These are phyloP conservation scores for Sphinx pinastri DNA, from an alignment of 2,888 invertebrate genomes.

Conservation along the genomic window DNA sequence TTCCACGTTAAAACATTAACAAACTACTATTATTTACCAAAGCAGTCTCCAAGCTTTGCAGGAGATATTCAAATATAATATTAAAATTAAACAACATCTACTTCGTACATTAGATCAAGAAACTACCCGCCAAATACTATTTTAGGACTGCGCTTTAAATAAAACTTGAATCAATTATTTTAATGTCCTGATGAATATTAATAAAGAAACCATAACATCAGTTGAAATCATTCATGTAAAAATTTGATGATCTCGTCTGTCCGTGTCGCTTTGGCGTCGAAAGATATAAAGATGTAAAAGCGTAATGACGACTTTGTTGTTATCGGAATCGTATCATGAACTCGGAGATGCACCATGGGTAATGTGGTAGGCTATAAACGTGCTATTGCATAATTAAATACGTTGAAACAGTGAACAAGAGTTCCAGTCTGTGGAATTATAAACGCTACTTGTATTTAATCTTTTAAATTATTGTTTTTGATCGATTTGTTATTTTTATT, in stretches of 20 bases:
- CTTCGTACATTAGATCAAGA: not conserved
- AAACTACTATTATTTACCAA: too few relatives aligned
- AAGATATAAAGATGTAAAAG: not conserved
- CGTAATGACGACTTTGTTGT: conserved; percentile 21
- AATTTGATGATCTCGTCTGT: conserved; percentile 1
- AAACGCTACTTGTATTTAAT: not conserved
- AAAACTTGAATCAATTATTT: not conserved
- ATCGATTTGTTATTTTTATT: too few relatives aligned
- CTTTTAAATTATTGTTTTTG: not conserved
- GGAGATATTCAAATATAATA: too few relatives aligned
- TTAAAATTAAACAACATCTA: too few relatives aligned
- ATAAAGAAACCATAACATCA: conserved; percentile 9
- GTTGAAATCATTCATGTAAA: conserved; percentile 19
- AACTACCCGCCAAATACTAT: not conserved
- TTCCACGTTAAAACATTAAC: too few relatives aligned
- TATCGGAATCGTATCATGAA: conserved; percentile 18
- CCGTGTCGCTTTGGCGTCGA: not conserved
- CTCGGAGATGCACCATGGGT: conserved; percentile 5
- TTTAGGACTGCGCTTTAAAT: not conserved
- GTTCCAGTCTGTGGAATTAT: not conserved
- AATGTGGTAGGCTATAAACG: conserved; percentile 14
- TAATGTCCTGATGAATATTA: conserved; percentile 13
- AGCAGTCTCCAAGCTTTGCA: too few relatives aligned
- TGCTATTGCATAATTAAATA: conserved; percentile 4
- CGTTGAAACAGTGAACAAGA: not conserved